These are phyloP conservation scores for Calephelis nemesis DNA, from an alignment of 1,140 invertebrate genomes.

Conservation along the genomic window DNA sequence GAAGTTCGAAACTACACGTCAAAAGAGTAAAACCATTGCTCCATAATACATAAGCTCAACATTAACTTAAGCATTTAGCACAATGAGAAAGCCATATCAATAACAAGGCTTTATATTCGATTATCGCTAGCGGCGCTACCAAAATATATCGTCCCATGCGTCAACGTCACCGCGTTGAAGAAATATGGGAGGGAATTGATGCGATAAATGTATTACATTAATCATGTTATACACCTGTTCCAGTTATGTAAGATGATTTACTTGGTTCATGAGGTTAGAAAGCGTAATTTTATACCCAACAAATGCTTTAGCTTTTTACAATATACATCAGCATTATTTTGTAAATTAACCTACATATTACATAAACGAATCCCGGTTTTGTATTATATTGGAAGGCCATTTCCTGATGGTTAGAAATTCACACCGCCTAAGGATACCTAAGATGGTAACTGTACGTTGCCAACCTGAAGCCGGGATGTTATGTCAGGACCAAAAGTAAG, in stretches of 20 bases:
- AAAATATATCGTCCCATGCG: constrained; percentile 41
- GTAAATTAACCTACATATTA: too few species aligned
- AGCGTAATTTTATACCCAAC: neutral
- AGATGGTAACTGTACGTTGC: too few species aligned
- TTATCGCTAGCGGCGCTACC: constrained; percentile 33
- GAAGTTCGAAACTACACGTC: too few species aligned
- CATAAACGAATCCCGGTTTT: too few species aligned
- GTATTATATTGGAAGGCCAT: too few species aligned
- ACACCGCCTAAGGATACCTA: too few species aligned
- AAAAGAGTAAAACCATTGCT: neutral
- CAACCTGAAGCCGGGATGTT: too few species aligned
- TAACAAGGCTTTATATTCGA: constrained; percentile 44
- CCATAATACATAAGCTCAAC: neutral
- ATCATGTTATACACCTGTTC: constrained; percentile 19
- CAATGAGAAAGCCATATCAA: constrained; percentile 27
- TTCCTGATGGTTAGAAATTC: too few species aligned
- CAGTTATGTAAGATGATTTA: constrained; percentile 13
- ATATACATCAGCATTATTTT: too few species aligned
- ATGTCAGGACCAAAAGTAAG: too few species aligned
- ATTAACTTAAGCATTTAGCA: too few species aligned
- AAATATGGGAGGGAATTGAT: constrained; percentile 36
- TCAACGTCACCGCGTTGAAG: constrained; percentile 36
- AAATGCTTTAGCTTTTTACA: too few species aligned
- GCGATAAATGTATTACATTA: constrained; percentile 21
- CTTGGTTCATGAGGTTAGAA: neutral